A percentile compares a stretch with the other conserved stretches of the same genome.
Evolutionary conservation across 53 echinoderm and acorn worm species (phyloP).

Genomic region (Holothuria leucospilota): DNA sequence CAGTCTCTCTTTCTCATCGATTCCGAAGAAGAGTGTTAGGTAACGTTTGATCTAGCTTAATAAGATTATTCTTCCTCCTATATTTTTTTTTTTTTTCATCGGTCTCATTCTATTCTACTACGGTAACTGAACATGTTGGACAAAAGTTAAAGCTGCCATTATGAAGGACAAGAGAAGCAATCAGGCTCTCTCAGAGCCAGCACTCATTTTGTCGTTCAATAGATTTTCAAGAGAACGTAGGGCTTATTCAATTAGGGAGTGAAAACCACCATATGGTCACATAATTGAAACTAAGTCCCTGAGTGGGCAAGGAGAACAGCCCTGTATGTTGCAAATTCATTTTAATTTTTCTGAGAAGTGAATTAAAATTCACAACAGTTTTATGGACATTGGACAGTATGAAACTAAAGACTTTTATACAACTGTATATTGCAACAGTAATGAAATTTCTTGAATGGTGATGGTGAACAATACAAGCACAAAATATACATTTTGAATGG

Average conservation of each 20-base stretch:
- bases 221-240: slow-evolving; percentile 21
- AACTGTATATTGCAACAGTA: no score
- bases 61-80: neutral
- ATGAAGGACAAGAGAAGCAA: neutral
- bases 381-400: no score
- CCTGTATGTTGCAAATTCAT: no score
- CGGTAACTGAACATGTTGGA: no score
- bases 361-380: no score
- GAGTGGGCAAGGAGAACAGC: neutral
- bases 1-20: slow-evolving; percentile 1
- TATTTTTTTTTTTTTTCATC: slow-evolving; percentile 14
- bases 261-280: slow-evolving; percentile 30
- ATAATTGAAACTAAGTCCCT: slow-evolving; percentile 24
- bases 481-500: no score
- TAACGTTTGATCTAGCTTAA: slow-evolving; percentile 35
- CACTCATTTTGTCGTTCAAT: slow-evolving; percentile 6
- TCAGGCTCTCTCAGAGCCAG: slow-evolving; percentile 1
- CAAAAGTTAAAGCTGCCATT: slow-evolving; percentile 9
- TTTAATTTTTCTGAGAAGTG: no score
- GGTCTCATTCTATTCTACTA: no score
- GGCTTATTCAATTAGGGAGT: slow-evolving; percentile 25
- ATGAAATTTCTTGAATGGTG: no score
- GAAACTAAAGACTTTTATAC: no score
- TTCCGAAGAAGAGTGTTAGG: slow-evolving; percentile 18
- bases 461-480: no score